Conservation (phyloP, 2,797 vertebrate genomes). For the Acanthurus lineatus region DNA sequence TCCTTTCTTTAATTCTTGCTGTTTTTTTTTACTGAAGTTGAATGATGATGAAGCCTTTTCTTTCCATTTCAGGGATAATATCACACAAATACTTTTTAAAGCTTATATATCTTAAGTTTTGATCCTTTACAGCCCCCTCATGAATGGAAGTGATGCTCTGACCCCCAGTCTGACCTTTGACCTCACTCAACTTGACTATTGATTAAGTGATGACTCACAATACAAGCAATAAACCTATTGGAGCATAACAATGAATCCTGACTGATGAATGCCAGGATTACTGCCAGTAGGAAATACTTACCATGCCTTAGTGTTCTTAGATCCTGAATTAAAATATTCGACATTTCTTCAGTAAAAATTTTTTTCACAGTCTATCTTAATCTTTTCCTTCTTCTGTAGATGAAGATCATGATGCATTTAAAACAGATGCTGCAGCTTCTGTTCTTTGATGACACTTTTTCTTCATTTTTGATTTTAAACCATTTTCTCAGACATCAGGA, state of each 20-base stretch:
- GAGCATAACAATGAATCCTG: constrained; percentile 18
- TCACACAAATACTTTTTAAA: background rate
- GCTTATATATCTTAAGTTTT: no score
- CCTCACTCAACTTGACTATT: constrained; percentile 32
- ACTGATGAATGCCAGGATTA: constrained; percentile 1
- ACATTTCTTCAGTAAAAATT: background rate
- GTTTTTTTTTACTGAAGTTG: background rate
- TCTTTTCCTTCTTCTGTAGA: background rate
- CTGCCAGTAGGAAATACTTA: background rate
- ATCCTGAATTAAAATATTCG: constrained; percentile 1
- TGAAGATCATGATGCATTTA: background rate
- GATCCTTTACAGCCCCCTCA: background rate
- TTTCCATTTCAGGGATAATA: background rate
- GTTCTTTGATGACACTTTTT: no score
- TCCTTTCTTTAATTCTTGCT: background rate
- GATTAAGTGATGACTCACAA: constrained; percentile 34
- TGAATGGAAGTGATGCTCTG: background rate
- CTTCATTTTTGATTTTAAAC: background rate
- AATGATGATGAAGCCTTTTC: background rate
- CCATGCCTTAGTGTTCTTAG: background rate
- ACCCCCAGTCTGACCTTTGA: constrained; percentile 25
- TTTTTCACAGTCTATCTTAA: background rate
- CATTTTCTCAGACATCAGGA: background rate
- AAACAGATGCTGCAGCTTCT: background rate
- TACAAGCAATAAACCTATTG: constrained; percentile 26